Evolutionary conservation across 1,140 invertebrate species (phyloP), one percentile per base, ranked within the genome.

Genomic region (Piezodorus guildinii): DNA sequence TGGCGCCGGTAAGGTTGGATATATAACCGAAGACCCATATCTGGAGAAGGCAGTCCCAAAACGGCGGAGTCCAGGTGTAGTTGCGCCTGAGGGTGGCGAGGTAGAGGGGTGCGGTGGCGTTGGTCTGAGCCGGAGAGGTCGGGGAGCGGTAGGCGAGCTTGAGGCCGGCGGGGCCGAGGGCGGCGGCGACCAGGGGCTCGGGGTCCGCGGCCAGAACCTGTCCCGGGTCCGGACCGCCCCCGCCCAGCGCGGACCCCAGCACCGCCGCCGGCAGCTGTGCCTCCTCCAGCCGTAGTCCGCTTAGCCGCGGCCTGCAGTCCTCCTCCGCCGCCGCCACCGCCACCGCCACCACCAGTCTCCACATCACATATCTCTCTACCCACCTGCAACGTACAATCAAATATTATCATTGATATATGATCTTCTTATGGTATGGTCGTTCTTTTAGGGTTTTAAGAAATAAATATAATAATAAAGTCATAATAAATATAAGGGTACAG

Each of bases 21-120:
- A 63, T 64, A 44, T 65, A 65, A 0, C 67, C 67, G 44, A 68
- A 68, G 14, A 68, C 62, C 67, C 67, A 68, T 54, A 63, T 65
- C 43, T 60, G 52, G 1, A 68, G 61, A 21, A 51, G 25, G 43
- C 67, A 68, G 65, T 68, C 67, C 63, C 63, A 68, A 34, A 68
- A 68, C 1, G 67, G 67, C n/a, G 64, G 62, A 0, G 65, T 61
- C 67, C 67, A 68, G 63, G 64, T 62, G 27, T 45, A 56, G 34
- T 63, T 27, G 25, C 25, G 19, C 15, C 43, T 51, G 15, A 62
- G 30, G 60, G 52, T 54, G 51, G 23, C 21, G 45, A 46, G 25
- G 46, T 46, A 49, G 45, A 44, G 34, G 19, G 61, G 45, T 3
- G 60, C 61, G 43, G 45, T 19, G 17, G 27, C 23, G 61, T 46